Evolutionary conservation across 1,140 invertebrate genomes (phyloP).

Genomic region (Hirudo medicinalis): DNA sequence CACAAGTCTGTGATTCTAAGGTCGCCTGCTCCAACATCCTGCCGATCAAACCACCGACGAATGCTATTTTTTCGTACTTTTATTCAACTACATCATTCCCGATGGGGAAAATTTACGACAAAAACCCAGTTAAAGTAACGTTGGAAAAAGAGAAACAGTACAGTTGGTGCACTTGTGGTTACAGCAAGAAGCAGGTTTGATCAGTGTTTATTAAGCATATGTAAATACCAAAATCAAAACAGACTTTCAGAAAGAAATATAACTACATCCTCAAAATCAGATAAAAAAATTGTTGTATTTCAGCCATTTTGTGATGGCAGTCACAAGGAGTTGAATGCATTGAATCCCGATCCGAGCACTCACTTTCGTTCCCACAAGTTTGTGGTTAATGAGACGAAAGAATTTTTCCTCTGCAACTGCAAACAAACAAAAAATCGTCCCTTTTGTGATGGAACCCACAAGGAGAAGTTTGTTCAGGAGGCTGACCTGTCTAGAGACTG

Average conservation of each 20-base stretch:
- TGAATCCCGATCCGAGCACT: slow-evolving; percentile 45
- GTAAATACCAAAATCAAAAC: neutral
- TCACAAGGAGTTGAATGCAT: slow-evolving; percentile 54
- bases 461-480: slow-evolving; percentile 52
- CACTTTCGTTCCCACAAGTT: slow-evolving; percentile 59
- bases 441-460: slow-evolving; percentile 94
- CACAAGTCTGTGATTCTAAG: neutral
- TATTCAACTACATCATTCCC: slow-evolving; percentile 14
- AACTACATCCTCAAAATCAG: neutral
- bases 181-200: slow-evolving; percentile 62
- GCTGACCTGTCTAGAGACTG: slow-evolving; percentile 15
- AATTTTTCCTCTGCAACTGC: slow-evolving; percentile 96
- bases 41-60: slow-evolving; percentile 20
- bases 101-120: slow-evolving; percentile 48
- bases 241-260: neutral
- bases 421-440: slow-evolving; percentile 87
- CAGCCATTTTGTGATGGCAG: slow-evolving; percentile 87
- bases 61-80: slow-evolving; percentile 1
- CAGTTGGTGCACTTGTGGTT: slow-evolving; percentile 82
- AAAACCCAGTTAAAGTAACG: slow-evolving; percentile 68
- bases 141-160: slow-evolving; percentile 59
- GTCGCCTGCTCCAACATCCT: neutral
- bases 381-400: slow-evolving; percentile 68
- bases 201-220: neutral
- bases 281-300: slow-evolving; percentile 23